Base-by-base conservation (phyloP, 92 coral and sea anemone species). In the Pocillopora meandrina region DNA sequence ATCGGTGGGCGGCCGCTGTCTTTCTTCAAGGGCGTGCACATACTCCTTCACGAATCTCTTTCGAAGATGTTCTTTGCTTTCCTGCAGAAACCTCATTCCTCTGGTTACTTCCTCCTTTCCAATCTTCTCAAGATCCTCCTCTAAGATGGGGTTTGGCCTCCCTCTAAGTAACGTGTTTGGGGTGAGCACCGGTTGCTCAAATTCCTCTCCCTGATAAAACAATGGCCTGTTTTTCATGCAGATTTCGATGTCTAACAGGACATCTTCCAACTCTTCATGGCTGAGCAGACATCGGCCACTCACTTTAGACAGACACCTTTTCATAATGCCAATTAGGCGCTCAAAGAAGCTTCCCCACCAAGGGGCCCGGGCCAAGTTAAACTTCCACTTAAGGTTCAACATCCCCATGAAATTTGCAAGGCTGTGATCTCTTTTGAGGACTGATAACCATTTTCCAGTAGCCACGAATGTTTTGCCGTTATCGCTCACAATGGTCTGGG, bases 181-280 rank as follows among this genome's bases (percentile, higher is more conserved):
- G 13, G 95, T 89, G 9, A 92, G 72, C 33, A 89, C 90, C 66
- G 88, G 90, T 9, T 89, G 81, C 47, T 87, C 90, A 49, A 89
- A 75, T 76, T 76, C 91, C 71, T 92, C 95, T 1, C 91, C 93
- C 11, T 63, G 93, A 47, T 92, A 92, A 12, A 75, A 33, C 34
- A 92, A 85, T 65, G 95, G 93, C 62, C 93, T 62, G 84, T 92
- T 90, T 74, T 90, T 92, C 92, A 87, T 87, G 23, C 58, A 23
- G 23, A 47, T 83, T 35, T 92, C 92, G 0, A 90, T 81, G 73
- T 92, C 95, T 17, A 90, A 52, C 74, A 89, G 61, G 13, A 78
- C 85, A 18, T 89, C 92, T 59, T 89, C 83, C 5, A 92, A 68
- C 63, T 92, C 92, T 17, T 56, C 34, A 26, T 62, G 88, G 20